Evolutionary conservation across 1,140 invertebrate species (phyloP).

Genomic region (Drosophila virilis): DNA sequence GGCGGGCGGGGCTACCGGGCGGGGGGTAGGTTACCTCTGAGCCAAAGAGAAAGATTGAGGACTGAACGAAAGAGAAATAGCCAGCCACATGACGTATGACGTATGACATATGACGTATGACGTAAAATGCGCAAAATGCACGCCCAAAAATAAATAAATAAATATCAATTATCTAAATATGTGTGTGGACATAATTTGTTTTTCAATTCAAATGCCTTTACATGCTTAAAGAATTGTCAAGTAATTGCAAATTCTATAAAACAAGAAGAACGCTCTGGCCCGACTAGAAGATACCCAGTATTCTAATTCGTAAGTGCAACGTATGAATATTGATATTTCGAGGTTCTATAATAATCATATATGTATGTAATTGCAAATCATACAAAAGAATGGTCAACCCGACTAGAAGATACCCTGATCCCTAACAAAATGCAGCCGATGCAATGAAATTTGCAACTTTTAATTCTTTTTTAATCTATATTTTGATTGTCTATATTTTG

Average conservation of each 20-base stretch:
- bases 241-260: slow-evolving; percentile 1
- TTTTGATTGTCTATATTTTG: too few species aligned
- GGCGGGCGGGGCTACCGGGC: slow-evolving; percentile 4
- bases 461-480: too few species aligned
- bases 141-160: slow-evolving; percentile 13
- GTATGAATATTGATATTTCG: neutral
- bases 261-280: neutral
- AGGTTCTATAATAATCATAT: too few species aligned
- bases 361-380: too few species aligned
- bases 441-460: too few species aligned
- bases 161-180: slow-evolving; percentile 18
- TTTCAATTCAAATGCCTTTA: slow-evolving; percentile 3
- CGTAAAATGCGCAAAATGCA: slow-evolving; percentile 8
- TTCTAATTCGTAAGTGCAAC: neutral
- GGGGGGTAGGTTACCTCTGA: slow-evolving; percentile 10
- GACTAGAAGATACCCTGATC: too few species aligned
- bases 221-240: neutral
- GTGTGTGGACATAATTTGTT: neutral
- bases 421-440: too few species aligned
- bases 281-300: neutral
- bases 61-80: slow-evolving; percentile 4
- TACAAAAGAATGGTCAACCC: too few species aligned
- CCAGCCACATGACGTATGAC: slow-evolving; percentile 5
- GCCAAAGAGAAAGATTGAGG: slow-evolving; percentile 14
- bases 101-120: slow-evolving; percentile 32